Evolutionary conservation across 1,140 invertebrate genomes (phyloP), one percentile per base, ranked within the genome.

Genomic region (Procambarus virginalis): DNA sequence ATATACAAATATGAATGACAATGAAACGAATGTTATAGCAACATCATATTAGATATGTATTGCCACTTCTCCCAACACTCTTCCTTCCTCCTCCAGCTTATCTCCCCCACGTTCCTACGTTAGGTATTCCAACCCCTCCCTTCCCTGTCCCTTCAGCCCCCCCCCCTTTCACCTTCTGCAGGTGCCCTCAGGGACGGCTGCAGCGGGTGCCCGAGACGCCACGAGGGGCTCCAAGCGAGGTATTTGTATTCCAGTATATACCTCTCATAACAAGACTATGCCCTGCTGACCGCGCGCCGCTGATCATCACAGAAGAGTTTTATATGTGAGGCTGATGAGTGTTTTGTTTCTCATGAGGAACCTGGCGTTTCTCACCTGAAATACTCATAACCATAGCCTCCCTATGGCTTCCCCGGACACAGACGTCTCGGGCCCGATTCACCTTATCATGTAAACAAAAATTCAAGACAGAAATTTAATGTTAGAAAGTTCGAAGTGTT

Each of bases 381-480:
- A 20, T 64, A 64, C 17, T 64, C 34, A 34, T 34, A 34, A 10
- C 17, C 14, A 1, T 20, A 64, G 4, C 10, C 64, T 3, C 17
- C 64, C 12, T 17, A 34, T 5, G 22, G 22, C 22, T 34, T 34
- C 5, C n/a, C 5, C n/a, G 34, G 8, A 9, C 68, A 73, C 22
- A 8, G 68, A 34, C 34, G 14, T 34, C 68, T 4, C 22, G 60
- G 34, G n/a, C 68, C 34, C 8, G 5, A 34, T 73, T 34, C 68
- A 73, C 5, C 5, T 2, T 73, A 34, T 17, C 12, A 20, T 20
- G 17, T 64, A 10, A 64, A 4, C 5, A 34, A 4, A 34, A 73
- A 77, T 45, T 58, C 14, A 76, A 85, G 51, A 17, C 51, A 77
- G 48, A 73, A 77, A 85, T 34, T 85, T 10, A 85, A 85, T 17